A percentile compares a stretch with the other conserved stretches of the same genome.
These are phyloP conservation scores for Dicaeum eximium DNA, from an alignment of 2,113 vertebrate genomes.

Conservation along the genomic window DNA sequence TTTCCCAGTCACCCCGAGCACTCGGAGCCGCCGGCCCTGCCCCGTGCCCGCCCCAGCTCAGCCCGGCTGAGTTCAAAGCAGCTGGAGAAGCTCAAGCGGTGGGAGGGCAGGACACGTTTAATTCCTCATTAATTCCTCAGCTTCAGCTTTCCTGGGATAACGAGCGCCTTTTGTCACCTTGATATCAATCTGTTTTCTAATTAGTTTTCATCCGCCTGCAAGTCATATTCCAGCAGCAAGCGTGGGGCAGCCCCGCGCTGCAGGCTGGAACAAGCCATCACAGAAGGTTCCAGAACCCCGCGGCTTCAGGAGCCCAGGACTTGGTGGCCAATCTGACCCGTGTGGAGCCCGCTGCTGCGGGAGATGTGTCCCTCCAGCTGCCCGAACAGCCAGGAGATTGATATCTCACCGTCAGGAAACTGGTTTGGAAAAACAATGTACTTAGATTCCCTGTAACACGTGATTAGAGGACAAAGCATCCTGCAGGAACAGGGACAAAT, in stretches of 20 bases:
- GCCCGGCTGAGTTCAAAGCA: accelerated
- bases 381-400: accelerated
- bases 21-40: background rate
- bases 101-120: background rate
- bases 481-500: background rate
- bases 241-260: background rate
- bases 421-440: too few species aligned
- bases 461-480: background rate
- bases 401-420: background rate
- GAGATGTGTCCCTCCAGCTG: background rate
- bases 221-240: background rate
- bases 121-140: background rate
- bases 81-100: background rate
- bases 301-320: background rate
- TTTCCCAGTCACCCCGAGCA: background rate
- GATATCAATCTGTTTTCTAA: background rate
- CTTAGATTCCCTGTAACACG: accelerated
- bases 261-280: background rate
- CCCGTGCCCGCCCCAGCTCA: background rate
- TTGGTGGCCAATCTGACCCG: background rate
- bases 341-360: background rate
- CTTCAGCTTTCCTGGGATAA: background rate
- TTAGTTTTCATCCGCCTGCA: background rate
- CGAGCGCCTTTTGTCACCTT: background rate
- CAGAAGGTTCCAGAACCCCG: background rate